phyloP scores from a whole-genome alignment of 2,797 vertebrate genomes.

The Schizopygopsis pylzovi region DNA sequence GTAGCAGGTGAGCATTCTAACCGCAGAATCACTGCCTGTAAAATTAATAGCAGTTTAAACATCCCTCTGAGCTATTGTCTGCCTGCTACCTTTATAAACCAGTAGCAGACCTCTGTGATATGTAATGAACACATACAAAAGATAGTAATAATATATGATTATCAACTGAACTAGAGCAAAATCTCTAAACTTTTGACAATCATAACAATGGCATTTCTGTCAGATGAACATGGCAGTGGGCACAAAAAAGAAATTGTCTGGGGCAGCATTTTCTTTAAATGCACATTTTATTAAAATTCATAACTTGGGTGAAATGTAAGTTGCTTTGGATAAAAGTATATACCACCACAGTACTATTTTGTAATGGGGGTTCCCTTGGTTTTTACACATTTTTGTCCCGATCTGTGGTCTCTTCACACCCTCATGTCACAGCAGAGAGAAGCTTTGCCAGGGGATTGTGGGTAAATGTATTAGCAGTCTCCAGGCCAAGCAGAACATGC shows the following conservation, averaged over 20 bases:
- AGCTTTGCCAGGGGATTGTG: conserved; percentile 62
- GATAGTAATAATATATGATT: conserved; percentile 1
- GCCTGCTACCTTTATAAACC: conserved; percentile 11
- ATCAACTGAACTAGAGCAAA: neutral
- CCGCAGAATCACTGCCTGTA: conserved; percentile 19
- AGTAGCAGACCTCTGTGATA: neutral
- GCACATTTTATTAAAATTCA: neutral
- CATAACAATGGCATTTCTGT: neutral
- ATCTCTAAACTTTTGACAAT: neutral
- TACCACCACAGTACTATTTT: neutral
- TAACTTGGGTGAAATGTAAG: neutral
- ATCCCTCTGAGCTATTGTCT: conserved; percentile 26
- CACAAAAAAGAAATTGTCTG: neutral
- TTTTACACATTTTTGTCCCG: neutral
- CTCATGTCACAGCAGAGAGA: conserved; percentile 5
- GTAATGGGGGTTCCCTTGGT: neutral
- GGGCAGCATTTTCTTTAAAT: neutral
- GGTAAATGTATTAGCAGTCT: conserved; percentile 65
- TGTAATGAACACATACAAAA: neutral
- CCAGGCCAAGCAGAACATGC: conserved; percentile 60
- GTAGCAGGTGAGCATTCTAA: conserved; percentile 6
- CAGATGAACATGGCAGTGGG: neutral
- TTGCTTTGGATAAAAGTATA: neutral
- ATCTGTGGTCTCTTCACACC: neutral
- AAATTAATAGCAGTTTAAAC: conserved; percentile 37